Evolutionary conservation across 2,113 vertebrate species (phyloP).

Genomic region (Saccopteryx bilineata): DNA sequence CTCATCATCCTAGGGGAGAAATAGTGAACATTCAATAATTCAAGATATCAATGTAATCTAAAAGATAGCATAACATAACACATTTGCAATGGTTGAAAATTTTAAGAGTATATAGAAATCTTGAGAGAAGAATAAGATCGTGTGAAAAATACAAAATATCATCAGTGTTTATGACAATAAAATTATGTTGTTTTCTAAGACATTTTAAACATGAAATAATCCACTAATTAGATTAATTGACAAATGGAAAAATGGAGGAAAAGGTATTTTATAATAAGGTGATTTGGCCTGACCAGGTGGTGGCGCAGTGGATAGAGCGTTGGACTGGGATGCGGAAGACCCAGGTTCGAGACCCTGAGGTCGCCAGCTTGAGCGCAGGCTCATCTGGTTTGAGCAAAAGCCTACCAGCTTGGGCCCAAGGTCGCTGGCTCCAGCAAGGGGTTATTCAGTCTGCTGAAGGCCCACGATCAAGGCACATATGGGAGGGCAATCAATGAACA

Average conservation of each 20-base stretch:
- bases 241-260: not conserved
- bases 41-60: not conserved
- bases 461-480: too few species aligned
- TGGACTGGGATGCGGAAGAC: too few species aligned
- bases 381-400: too few species aligned
- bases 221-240: not conserved
- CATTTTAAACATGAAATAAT: not conserved
- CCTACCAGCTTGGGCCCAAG: too few species aligned
- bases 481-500: too few species aligned
- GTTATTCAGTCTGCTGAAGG: too few species aligned
- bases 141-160: not conserved
- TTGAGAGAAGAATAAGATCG: not conserved
- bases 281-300: too few species aligned
- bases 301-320: too few species aligned
- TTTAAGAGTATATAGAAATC: not conserved
- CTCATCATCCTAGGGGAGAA: not conserved
- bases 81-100: not conserved
- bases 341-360: too few species aligned
- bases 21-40: not conserved
- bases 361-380: too few species aligned
- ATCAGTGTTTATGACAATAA: not conserved
- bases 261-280: not conserved
- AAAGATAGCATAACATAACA: not conserved
- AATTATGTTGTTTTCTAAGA: not conserved
- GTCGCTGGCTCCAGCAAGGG: too few species aligned